Base-by-base conservation (phyloP, 2,888 invertebrate genomes). In the Allygus modestus region DNA sequence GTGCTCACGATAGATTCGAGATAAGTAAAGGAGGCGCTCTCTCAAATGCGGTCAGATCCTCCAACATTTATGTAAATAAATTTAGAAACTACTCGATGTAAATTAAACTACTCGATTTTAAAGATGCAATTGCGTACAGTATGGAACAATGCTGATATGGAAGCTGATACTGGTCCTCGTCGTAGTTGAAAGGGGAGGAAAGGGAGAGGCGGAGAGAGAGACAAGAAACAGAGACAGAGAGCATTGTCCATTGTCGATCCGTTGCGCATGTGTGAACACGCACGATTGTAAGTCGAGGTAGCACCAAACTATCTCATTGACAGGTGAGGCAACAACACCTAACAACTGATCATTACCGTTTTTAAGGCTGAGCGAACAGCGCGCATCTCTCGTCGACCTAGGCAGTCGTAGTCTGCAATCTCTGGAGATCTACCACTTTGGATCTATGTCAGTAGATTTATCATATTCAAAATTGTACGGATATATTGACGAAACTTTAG, bases 1-100 rank as follows among this genome's bases (percentile, higher is more conserved):
- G 65, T 31, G 54, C 23, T 65, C 31, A 31, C 28, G 31, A 20
- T 65, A 65, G 65, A 65, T 65, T 28, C 1, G 9, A 65, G 65
- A 65, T 65, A 65, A 26, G 11, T 28, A 28, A 28, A 12, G 2
- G 20, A 23, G 7, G 23, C n/a, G n/a, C n/a, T n/a, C n/a, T n/a
- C n/a, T n/a, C n/a, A n/a, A n/a, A n/a, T 65, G 17, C 65, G 12
- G 4, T 20, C 20, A 23, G 71, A 20, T 20, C 11, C 41, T 71
- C 20, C 41, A 41, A 7, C 41, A 71, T 71, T 71, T 71, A 71
- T 71, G 71, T 71, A 71, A 71, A 71, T 71, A 71, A n/a, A n/a
- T n/a, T n/a, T n/a, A n/a, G n/a, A n/a, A n/a, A n/a, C n/a, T n/a
- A n/a, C n/a, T n/a, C n/a, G n/a, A n/a, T n/a, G n/a, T n/a, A n/a